Percentiles rank a stretch among this genome's conserved stretches.
These are phyloP conservation scores for Cordilura impudica DNA, from an alignment of 2,888 invertebrate species.

Conservation along the genomic window DNA sequence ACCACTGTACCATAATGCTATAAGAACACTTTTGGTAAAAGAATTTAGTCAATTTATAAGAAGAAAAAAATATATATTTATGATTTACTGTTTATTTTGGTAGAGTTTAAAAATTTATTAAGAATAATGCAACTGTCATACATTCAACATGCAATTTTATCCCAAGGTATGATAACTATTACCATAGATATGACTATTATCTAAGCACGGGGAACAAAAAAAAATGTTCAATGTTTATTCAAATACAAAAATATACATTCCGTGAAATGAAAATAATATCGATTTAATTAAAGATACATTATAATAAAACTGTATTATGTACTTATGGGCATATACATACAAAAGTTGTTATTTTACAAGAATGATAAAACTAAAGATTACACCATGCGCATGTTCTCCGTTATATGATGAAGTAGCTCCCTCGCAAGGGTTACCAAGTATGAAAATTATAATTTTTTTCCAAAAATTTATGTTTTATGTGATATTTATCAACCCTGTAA, in stretches of 20 bases:
- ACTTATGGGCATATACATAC: background rate
- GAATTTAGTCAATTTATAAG: background rate
- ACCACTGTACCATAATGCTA: background rate
- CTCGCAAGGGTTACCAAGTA: too few relatives aligned
- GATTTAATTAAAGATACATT: slow-evolving; percentile 12
- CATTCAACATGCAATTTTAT: background rate
- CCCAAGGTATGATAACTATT: background rate
- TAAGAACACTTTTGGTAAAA: background rate
- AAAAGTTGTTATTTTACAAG: background rate
- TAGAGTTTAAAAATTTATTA: background rate
- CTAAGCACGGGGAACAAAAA: background rate
- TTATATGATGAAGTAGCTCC: too few relatives aligned
- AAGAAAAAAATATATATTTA: too few relatives aligned
- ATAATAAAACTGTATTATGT: slow-evolving; percentile 23
- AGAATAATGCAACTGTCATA: background rate
- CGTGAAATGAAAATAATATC: background rate
- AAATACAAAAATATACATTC: background rate
- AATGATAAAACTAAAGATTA: too few relatives aligned
- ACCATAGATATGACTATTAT: background rate
- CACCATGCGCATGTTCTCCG: too few relatives aligned
- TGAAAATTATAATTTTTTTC: too few relatives aligned
- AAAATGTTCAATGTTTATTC: too few relatives aligned
- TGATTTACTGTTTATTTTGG: background rate
- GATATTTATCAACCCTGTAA: too few relatives aligned
- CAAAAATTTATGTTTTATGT: too few relatives aligned